These are phyloP conservation scores for Oxyteleia sp. DNA, from an alignment of 2,888 invertebrate genomes.

Conservation along the genomic window DNA sequence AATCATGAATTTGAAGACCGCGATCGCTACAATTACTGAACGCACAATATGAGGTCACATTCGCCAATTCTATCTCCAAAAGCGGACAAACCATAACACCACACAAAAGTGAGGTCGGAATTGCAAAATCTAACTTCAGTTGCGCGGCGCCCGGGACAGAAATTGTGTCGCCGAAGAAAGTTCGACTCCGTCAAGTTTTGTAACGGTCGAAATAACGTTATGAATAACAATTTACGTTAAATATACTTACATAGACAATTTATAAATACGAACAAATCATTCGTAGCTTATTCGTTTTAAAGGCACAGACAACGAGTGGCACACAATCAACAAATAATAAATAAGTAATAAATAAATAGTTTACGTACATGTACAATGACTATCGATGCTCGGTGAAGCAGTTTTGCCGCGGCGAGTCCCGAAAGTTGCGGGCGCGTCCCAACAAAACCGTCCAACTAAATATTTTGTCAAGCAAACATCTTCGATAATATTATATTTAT, in stretches of 20 bases:
- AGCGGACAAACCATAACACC: slow-evolving; percentile 35
- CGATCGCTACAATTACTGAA: not conserved
- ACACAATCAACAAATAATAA: too few relatives aligned
- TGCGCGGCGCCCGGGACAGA: not conserved
- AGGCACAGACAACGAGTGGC: slow-evolving; percentile 85
- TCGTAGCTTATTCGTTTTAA: slow-evolving; percentile 78
- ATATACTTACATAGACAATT: slow-evolving; percentile 68
- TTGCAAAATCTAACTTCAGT: slow-evolving; percentile 15
- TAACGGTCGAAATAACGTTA: slow-evolving; percentile 64
- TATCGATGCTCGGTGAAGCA: slow-evolving; percentile 75
- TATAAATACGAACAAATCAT: slow-evolving; percentile 72
- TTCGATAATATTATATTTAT: slow-evolving; percentile 42
- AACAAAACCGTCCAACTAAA: slow-evolving; percentile 39
- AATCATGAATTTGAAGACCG: not conserved
- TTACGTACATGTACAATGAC: slow-evolving; percentile 77
- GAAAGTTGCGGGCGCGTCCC: not conserved
- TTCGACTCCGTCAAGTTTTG: slow-evolving; percentile 46
- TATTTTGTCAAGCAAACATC: slow-evolving; percentile 46
- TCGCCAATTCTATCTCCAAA: slow-evolving; percentile 13
- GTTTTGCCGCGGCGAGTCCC: slow-evolving; percentile 17
- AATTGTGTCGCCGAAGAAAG: slow-evolving; percentile 53
- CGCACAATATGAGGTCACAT: slow-evolving; percentile 9
- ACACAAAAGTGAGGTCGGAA: slow-evolving; percentile 11
- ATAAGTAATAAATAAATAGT: too few relatives aligned
- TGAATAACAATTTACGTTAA: slow-evolving; percentile 70